Conservation (phyloP, 2,113 vertebrate genomes). For the Syngnathus typhle region DNA sequence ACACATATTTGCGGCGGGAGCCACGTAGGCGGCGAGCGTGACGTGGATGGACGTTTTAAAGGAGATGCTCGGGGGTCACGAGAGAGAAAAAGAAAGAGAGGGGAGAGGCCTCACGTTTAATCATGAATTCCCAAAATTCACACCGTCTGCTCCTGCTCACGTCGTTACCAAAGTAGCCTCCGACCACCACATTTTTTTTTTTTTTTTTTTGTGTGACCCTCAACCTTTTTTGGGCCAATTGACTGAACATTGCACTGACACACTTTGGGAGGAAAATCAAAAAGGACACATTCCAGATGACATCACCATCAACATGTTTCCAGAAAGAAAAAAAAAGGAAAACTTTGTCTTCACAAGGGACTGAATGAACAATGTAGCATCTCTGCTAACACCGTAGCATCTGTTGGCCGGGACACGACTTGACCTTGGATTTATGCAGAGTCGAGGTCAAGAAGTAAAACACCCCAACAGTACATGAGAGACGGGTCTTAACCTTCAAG, state of each 20-base stretch:
- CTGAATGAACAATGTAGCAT: constrained; percentile 74
- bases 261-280: constrained; percentile 52
- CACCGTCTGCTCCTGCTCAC: constrained; percentile 65
- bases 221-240: constrained; percentile 47
- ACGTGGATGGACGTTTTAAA: constrained; percentile 63
- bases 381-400: constrained; percentile 78
- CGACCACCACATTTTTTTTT: constrained; percentile 46
- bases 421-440: constrained; percentile 62
- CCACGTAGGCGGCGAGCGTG: constrained; percentile 54
- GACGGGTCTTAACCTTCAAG: constrained; percentile 36
- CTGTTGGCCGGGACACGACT: constrained; percentile 71
- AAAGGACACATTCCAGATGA: constrained; percentile 68
- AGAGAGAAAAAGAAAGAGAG: constrained; percentile 19
- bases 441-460: constrained; percentile 56
- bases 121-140: constrained; percentile 49
- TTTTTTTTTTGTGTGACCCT: constrained; percentile 8
- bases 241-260: constrained; percentile 67
- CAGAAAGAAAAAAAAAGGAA: constrained; percentile 7
- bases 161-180: constrained; percentile 77
- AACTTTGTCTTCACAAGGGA: constrained; percentile 52
- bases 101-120: constrained; percentile 60
- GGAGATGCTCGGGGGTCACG: constrained; percentile 61
- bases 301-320: constrained; percentile 35
- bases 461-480: constrained; percentile 47
- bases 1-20: constrained; percentile 66